A percentile compares a stretch with the other conserved stretches of the same genome.
Conservation (phyloP, 2,888 invertebrate genomes). For the Slavum lentiscoides region DNA sequence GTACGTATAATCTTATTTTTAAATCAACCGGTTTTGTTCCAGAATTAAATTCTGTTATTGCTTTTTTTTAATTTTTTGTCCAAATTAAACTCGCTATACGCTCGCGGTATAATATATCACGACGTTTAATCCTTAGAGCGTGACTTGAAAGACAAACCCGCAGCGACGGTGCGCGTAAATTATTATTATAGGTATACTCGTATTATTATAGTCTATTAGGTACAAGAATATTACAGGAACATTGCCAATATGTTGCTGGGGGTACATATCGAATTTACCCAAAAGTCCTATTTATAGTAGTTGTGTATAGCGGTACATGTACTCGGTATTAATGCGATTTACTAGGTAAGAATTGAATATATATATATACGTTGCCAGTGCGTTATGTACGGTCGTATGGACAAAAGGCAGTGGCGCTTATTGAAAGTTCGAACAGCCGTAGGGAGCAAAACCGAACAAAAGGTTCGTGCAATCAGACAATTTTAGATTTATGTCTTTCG, state of each 20-base stretch:
- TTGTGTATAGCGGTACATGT: background rate
- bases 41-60: too few species aligned
- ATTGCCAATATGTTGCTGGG: background rate
- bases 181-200: too few species aligned
- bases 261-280: background rate
- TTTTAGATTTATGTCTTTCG: slow-evolving; percentile 42
- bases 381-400: slow-evolving; percentile 28
- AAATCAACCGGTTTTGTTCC: too few species aligned
- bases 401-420: slow-evolving; percentile 35
- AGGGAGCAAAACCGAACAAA: slow-evolving; percentile 36
- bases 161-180: too few species aligned
- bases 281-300: background rate
- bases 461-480: slow-evolving; percentile 31
- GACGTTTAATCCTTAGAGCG: too few species aligned
- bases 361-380: background rate
- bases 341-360: slow-evolving; percentile 13
- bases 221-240: too few species aligned
- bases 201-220: too few species aligned
- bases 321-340: slow-evolving; percentile 21
- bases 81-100: too few species aligned
- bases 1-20: too few species aligned
- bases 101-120: too few species aligned
- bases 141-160: too few species aligned
- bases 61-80: too few species aligned
- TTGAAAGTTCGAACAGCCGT: slow-evolving; percentile 30